Base-by-base conservation (phyloP, 2,113 vertebrate genomes). In the Vanacampus margaritifer region DNA sequence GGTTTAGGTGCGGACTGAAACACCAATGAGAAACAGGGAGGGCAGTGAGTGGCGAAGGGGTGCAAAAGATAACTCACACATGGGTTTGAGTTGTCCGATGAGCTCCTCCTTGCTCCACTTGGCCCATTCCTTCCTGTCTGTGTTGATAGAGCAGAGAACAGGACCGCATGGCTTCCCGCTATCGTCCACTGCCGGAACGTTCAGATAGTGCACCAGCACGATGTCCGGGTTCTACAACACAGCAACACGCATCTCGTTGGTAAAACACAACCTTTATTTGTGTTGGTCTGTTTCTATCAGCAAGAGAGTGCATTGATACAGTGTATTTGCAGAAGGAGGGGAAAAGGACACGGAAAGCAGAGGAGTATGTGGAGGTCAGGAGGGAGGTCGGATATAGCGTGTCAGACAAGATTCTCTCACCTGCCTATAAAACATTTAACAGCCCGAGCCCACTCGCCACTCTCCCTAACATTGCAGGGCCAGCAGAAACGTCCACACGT, bases 91-190 rank as follows among this genome's bases (percentile, higher is more conserved):
- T 89, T 99, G 97, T 73, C 96, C 95, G 16, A 99, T 96, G 68
- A 99, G 95, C 70, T 99, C 97, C 83, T 99, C 97, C 80, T 99
- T 98, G 2, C 96, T 98, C 97, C 97, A 99, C 85, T 99, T 99
- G 1, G 96, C 97, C 97, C 97, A 98, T 79, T 99, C 97, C 83
- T 99, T 99, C 89, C 98, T 95, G 92, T 99, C 97, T 0, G 97
- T 98, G 93, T 98, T 99, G 90, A 99, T 98, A 57, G 97, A 99
- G 90, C 97, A 99, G 77, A 99, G 87, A 88, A 98, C 96, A 21
- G 97, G 97, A 14, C 97, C 97, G 0, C 97, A 99, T 0, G 97
- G 97, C 81, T 99, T 99, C 73, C 97, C 96, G 0, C 97, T 98
- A 81, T 99, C 97, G 84, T 99, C 97, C 24, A 99, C 98, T 80